These are phyloP conservation scores for Urosaurus nigricauda DNA, from an alignment of 2,797 vertebrate species.

Conservation along the genomic window DNA sequence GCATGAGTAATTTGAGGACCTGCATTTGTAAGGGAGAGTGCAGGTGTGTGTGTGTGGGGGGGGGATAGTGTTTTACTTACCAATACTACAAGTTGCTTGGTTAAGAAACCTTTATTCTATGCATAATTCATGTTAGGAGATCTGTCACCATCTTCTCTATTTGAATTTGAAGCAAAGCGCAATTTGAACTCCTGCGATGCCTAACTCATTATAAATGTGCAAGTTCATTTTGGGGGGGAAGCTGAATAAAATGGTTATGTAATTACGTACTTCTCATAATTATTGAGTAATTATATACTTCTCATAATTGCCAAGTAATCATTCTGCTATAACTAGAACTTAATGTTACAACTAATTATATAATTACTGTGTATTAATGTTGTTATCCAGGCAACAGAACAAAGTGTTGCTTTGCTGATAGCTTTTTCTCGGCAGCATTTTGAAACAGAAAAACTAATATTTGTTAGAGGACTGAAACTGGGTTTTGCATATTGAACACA, in stretches of 20 bases:
- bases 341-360: conserved; percentile 86
- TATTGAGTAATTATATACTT: conserved; percentile 86
- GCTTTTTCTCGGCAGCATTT: conserved; percentile 59
- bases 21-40: conserved; percentile 58
- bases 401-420: conserved; percentile 70
- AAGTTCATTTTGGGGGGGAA: conserved; percentile 70
- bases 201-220: conserved; percentile 68
- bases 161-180: conserved; percentile 57
- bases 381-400: conserved; percentile 79
- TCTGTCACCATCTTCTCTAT: not conserved
- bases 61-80: conserved; percentile 42
- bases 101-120: conserved; percentile 49
- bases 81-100: conserved; percentile 29
- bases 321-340: conserved; percentile 84
- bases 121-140: conserved; percentile 37
- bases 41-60: not conserved
- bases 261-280: conserved; percentile 85
- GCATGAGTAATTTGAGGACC: conserved; percentile 31
- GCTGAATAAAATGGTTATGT: conserved; percentile 81
- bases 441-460: conserved; percentile 54
- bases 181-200: conserved; percentile 54
- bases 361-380: conserved; percentile 84
- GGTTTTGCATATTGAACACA: conserved; percentile 18
- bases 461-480: conserved; percentile 57
- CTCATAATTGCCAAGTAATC: conserved; percentile 85